Percentiles rank a stretch among this genome's conserved stretches.
Conservation (phyloP, 2,113 vertebrate species). For the Saccopteryx leptura region DNA sequence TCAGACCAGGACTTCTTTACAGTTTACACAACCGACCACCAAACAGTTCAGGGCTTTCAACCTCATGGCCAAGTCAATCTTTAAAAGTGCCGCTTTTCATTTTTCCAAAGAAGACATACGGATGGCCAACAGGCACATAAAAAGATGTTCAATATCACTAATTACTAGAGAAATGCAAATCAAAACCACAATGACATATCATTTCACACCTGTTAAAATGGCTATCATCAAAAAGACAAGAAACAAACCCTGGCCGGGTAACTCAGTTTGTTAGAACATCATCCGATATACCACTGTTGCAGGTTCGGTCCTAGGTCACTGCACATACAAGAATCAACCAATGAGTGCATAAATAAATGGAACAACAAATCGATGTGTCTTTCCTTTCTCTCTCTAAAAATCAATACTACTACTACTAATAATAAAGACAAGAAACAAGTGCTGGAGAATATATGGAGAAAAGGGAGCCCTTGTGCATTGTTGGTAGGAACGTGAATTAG, state of each 20-base stretch:
- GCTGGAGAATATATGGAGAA: neutral
- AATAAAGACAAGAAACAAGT: neutral
- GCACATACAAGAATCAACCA: too few relatives aligned
- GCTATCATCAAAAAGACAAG: neutral
- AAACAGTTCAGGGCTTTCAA: neutral
- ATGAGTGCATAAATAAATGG: too few relatives aligned
- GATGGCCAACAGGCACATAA: neutral
- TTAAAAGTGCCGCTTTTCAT: neutral
- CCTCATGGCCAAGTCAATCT: neutral
- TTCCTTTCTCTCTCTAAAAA: too few relatives aligned
- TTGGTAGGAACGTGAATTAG: neutral
- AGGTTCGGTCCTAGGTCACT: too few relatives aligned
- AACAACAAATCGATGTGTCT: too few relatives aligned
- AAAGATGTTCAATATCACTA: neutral
- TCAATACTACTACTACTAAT: too few relatives aligned
- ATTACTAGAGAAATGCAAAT: neutral
- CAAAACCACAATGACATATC: neutral
- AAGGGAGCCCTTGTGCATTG: too few relatives aligned
- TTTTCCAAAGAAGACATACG: neutral
- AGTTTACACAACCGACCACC: neutral
- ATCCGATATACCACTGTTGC: too few relatives aligned
- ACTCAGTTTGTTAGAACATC: too few relatives aligned
- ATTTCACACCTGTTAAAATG: neutral
- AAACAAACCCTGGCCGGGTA: neutral
- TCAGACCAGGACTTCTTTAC: neutral